Evolutionary conservation across 2,797 vertebrate genomes (phyloP), one percentile per base, ranked within the genome.

Genomic region (Emydoidea blandingii): DNA sequence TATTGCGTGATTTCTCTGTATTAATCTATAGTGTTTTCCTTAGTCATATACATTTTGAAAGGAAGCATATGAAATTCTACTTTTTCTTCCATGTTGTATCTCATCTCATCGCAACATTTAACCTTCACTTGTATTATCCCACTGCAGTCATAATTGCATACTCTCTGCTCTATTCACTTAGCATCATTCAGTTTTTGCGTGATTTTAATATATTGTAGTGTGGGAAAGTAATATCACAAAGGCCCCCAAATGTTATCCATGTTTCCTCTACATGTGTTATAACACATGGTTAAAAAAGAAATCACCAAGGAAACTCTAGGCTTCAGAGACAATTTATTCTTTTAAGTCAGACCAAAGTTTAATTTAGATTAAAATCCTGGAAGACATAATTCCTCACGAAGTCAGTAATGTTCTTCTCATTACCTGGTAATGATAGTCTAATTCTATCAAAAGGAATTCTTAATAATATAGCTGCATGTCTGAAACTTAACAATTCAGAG

Each of bases 291-390:
- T 96, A 90, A 49, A 97, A 96, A 79, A 96, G 93, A 87, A 93
- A 94, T 97, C 95, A 97, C 95, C 95, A 95, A 96, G 95, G 96
- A 97, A 94, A 97, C 90, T 0, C 53, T 6, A 95, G 92, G 84
- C 93, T 97, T 97, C 94, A 96, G 93, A 96, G 93, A 89, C 95
- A 97, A 97, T 96, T 96, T 97, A 96, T 96, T 98, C 96, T 96
- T 97, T 96, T 93, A 96, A 97, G 80, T 96, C 95, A 96, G 94
- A 97, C 91, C 88, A 96, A 96, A 94, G 93, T 97, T 98, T 98
- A 97, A 98, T 98, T 96, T 97, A 98, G 97, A 97, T 97, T 95
- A 96, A 98, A 97, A 98, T 97, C 95, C 95, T 97, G 81, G 91
- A 97, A 92, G 95, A 97, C 89, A 87, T 96, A 97, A 97, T 97